These are phyloP conservation scores for Brevimyrus niger DNA, from an alignment of 2,113 vertebrate genomes.

Conservation along the genomic window DNA sequence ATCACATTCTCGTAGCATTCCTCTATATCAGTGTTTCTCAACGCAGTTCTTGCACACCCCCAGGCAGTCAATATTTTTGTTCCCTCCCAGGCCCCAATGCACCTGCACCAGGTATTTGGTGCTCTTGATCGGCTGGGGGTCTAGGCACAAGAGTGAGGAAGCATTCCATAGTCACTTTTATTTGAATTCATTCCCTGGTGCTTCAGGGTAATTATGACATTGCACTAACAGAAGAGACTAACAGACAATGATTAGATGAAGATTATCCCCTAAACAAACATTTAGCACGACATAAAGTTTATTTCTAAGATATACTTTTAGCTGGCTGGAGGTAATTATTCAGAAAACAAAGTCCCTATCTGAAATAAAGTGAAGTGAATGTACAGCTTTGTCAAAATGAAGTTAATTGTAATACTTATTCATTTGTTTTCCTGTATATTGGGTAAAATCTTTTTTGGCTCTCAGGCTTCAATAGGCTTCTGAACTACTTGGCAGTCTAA, in stretches of 20 bases:
- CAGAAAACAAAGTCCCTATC: background rate
- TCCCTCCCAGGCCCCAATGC: background rate
- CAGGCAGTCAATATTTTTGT: background rate
- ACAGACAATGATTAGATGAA: background rate
- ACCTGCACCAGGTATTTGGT: background rate
- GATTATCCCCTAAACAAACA: background rate
- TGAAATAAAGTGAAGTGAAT: background rate
- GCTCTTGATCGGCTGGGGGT: background rate
- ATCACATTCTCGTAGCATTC: background rate
- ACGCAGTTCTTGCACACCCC: background rate
- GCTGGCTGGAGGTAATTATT: background rate
- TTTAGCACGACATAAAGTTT: background rate
- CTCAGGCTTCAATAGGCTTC: background rate
- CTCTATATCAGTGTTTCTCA: background rate
- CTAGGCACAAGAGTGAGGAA: background rate
- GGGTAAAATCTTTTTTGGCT: slow-evolving; percentile 10
- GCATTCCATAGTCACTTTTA: background rate
- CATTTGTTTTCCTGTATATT: slow-evolving; percentile 1
- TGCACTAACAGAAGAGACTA: background rate
- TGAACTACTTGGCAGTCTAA: slow-evolving; percentile 6
- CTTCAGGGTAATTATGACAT: background rate
- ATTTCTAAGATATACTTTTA: background rate
- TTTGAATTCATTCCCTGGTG: background rate
- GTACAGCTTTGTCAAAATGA: background rate
- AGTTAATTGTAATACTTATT: background rate